These are phyloP conservation scores for Pachydiplax longipennis DNA, from an alignment of 2,888 invertebrate species.

Conservation along the genomic window DNA sequence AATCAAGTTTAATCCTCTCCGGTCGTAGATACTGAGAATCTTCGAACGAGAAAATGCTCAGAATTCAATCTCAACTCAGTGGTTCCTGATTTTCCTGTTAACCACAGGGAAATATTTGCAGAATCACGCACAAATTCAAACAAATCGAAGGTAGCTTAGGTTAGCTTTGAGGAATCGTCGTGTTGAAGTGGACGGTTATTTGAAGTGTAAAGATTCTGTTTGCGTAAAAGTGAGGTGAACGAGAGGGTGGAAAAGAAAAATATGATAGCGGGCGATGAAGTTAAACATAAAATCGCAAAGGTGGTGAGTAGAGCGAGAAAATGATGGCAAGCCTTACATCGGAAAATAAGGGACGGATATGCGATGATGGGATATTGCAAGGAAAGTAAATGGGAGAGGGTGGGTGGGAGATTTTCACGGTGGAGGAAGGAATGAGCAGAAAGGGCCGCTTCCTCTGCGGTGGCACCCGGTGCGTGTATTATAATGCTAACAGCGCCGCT, in stretches of 20 bases:
- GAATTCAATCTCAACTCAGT: background rate
- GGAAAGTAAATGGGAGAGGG: background rate
- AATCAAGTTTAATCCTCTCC: too few species aligned
- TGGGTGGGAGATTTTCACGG: background rate
- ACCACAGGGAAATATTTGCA: background rate
- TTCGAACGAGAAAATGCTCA: background rate
- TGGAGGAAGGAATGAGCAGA: background rate
- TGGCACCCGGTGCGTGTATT: constrained; percentile 31
- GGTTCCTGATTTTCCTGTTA: background rate
- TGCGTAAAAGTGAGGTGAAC: background rate
- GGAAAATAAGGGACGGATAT: constrained; percentile 12
- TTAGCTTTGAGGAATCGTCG: background rate
- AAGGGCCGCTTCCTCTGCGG: constrained; percentile 25
- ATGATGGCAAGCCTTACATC: background rate
- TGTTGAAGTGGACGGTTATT: background rate
- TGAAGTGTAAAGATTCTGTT: constrained; percentile 20
- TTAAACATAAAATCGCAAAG: background rate
- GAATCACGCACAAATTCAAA: background rate
- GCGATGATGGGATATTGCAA: background rate
- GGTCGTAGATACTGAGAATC: background rate
- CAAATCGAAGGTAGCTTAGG: background rate
- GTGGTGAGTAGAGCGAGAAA: background rate
- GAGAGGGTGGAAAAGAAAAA: background rate
- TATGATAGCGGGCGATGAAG: background rate
- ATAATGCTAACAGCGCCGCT: constrained; percentile 44